Percentiles rank a stretch among this genome's conserved stretches.
Conservation (phyloP, 1,140 invertebrate species). For the Orius insidiosus region DNA sequence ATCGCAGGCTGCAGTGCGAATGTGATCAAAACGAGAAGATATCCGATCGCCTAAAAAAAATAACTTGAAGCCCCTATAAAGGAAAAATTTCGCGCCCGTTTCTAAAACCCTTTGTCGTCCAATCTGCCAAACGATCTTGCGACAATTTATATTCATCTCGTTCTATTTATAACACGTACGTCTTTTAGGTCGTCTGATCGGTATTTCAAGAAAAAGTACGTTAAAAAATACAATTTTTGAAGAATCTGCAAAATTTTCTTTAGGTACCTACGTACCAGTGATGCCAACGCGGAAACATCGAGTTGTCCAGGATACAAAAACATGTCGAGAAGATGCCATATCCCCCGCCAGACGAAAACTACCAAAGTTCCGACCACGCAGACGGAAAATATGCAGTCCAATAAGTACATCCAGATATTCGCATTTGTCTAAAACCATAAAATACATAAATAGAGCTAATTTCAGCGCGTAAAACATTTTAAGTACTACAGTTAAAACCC, state of each 20-base stretch:
- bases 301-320: slow-evolving; percentile 50
- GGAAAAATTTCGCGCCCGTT: no score
- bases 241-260: not conserved
- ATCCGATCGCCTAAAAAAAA: slow-evolving; percentile 50
- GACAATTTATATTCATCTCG: not conserved
- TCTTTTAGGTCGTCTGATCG: no score
- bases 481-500: no score
- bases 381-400: slow-evolving; percentile 74
- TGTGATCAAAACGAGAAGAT: slow-evolving; percentile 46
- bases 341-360: slow-evolving; percentile 72
- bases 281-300: slow-evolving; percentile 48
- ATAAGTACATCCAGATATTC: slow-evolving; percentile 51
- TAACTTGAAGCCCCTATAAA: no score
- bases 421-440: slow-evolving; percentile 40
- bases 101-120: no score
- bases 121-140: not conserved
- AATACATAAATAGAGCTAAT: no score
- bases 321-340: slow-evolving; percentile 62
- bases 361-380: slow-evolving; percentile 64
- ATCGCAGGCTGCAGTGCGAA: slow-evolving; percentile 54
- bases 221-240: no score
- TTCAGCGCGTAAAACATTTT: no score
- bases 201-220: no score
- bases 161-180: not conserved
- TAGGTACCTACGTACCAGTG: slow-evolving; percentile 42